phyloP scores from a whole-genome alignment of 1,140 invertebrate species.

The Ptiloglossa arizonensis region DNA sequence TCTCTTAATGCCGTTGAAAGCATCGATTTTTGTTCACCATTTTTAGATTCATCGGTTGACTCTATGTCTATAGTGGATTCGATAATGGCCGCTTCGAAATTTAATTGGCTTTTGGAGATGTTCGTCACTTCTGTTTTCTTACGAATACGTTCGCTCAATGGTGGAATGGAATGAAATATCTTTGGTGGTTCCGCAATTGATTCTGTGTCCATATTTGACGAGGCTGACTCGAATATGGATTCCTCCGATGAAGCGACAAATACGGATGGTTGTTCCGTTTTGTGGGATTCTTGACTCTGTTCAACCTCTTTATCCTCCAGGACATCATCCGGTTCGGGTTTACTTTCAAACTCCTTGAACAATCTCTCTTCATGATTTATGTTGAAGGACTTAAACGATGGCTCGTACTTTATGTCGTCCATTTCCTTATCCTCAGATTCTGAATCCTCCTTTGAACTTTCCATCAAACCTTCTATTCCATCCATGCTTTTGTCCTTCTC shows the following conservation, averaged over 20 bases:
- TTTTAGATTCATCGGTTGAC: constrained; percentile 50
- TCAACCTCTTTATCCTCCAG: constrained; percentile 31
- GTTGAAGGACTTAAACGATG: constrained; percentile 65
- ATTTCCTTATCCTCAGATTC: constrained; percentile 75
- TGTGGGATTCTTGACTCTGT: constrained; percentile 42
- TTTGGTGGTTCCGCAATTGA: constrained; percentile 62
- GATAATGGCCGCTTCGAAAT: constrained; percentile 78
- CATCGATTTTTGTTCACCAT: constrained; percentile 71
- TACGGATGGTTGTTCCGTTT: constrained; percentile 26
- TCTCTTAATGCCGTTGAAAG: constrained; percentile 74
- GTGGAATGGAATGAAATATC: constrained; percentile 76
- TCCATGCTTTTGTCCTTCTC: constrained; percentile 78
- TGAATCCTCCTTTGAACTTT: constrained; percentile 79
- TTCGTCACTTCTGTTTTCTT: constrained; percentile 71
- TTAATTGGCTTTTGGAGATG: constrained; percentile 66
- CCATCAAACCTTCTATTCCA: constrained; percentile 79
- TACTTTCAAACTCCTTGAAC: constrained; percentile 45
- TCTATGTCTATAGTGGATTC: constrained; percentile 77
- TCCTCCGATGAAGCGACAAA: constrained; percentile 62
- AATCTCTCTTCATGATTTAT: constrained; percentile 36
- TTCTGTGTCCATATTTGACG: constrained; percentile 67
- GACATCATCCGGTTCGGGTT: background rate
- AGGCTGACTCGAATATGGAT: constrained; percentile 69
- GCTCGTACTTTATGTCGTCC: constrained; percentile 67
- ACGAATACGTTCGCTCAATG: constrained; percentile 78